Conservation (phyloP, 2,888 invertebrate genomes). For the Lasioglossum oenotherae region DNA sequence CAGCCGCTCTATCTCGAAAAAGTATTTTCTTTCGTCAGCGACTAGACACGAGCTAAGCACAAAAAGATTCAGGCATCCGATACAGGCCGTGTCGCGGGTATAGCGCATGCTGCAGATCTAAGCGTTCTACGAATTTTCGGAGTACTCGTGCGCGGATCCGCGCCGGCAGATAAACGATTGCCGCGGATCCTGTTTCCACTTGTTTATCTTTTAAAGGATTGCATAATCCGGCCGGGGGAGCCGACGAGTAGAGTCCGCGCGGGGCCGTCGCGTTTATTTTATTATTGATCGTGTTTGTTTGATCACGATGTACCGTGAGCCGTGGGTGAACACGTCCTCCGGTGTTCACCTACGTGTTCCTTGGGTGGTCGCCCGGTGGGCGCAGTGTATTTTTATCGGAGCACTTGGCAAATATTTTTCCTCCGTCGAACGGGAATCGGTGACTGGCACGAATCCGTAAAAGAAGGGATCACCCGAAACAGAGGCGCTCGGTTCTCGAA, state of each 20-base stretch:
- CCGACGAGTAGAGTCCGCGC: background rate
- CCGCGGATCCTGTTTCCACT: slow-evolving; percentile 42
- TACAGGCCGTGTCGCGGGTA: slow-evolving; percentile 38
- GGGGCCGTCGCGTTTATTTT: background rate
- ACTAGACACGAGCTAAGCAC: slow-evolving; percentile 75
- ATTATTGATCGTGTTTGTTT: slow-evolving; percentile 7
- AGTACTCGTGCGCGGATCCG: slow-evolving; percentile 26
- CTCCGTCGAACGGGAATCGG: slow-evolving; percentile 31
- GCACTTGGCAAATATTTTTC: slow-evolving; percentile 46
- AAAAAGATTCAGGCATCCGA: slow-evolving; percentile 68
- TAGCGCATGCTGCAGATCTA: slow-evolving; percentile 54
- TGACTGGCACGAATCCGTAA: slow-evolving; percentile 46
- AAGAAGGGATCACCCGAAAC: slow-evolving; percentile 60
- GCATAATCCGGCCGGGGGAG: slow-evolving; percentile 13
- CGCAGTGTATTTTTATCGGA: slow-evolving; percentile 23
- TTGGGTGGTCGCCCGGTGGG: background rate
- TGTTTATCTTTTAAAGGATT: slow-evolving; percentile 38
- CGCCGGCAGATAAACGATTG: slow-evolving; percentile 29
- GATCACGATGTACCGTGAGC: background rate
- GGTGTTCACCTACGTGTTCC: slow-evolving; percentile 8
- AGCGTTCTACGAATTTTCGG: slow-evolving; percentile 72
- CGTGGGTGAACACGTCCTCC: background rate
- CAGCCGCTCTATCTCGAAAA: slow-evolving; percentile 47
- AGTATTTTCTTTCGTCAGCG: slow-evolving; percentile 67
- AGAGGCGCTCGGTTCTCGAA: slow-evolving; percentile 65